Evolutionary conservation across 2,797 vertebrate species (phyloP), one percentile per base, ranked within the genome.

Genomic region (Benthosema pterotum): DNA sequence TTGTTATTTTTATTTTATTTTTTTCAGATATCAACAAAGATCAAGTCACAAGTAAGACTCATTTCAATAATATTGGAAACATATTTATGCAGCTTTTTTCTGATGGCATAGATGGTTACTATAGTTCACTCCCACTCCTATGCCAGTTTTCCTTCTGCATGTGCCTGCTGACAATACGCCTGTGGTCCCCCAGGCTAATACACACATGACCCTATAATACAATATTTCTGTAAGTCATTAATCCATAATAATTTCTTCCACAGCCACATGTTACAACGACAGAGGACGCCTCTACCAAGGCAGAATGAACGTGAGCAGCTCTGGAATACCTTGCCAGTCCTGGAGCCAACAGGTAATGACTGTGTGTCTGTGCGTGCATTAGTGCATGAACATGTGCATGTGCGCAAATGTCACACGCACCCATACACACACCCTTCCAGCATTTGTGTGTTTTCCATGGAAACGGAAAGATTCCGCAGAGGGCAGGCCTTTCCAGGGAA

Each of bases 31-130:
- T 96, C 69, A 93, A 93, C 80, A 94, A 87, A 86, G 95, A 96
- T 80, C 90, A 95, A 83, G 80, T 94, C 69, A 97, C 96, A 86
- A 96, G 97, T 98, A 94, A 96, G 96, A 95, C 9, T 38, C 8
- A 38, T 38, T 38, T 38, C 32, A 38, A 38, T 38, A 38, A 38
- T 9, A n/a, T n/a, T n/a, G n/a, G n/a, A n/a, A n/a, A n/a, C n/a
- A n/a, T n/a, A n/a, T n/a, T n/a, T n/a, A n/a, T n/a, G n/a, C n/a
- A n/a, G n/a, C n/a, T n/a, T n/a, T 25, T 25, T 25, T 25, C 22
- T 25, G 22, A n/a, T n/a, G 22, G 22, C 22, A 25, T 25, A 25
- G 22, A 25, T 3, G 22, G 3, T 3, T 25, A 25, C 22, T 25
- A 5, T 25, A 3, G 5, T 25, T 25, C 22, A 25, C 22, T 25